Conservation (phyloP, 1,140 invertebrate species). For the Pseudomyrmex dendroicus region DNA sequence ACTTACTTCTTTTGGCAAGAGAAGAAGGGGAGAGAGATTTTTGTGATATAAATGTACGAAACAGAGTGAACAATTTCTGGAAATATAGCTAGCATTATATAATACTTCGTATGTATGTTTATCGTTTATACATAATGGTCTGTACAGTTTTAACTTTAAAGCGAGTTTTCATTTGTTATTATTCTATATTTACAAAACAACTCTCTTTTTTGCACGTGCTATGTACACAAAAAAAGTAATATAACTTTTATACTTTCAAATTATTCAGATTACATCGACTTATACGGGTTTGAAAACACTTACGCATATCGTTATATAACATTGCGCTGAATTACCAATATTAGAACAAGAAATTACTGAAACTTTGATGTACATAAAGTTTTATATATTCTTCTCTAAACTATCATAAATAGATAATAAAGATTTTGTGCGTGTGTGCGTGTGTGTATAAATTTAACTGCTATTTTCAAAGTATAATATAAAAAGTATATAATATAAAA, state of each 20-base stretch:
- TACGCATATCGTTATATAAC: conserved; percentile 26
- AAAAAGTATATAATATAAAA: conserved; percentile 40
- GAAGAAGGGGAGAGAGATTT: conserved; percentile 55
- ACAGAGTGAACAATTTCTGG: conserved; percentile 76
- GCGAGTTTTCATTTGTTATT: conserved; percentile 26
- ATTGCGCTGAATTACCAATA: conserved; percentile 29
- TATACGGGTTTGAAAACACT: conserved; percentile 32
- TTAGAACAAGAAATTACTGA: conserved; percentile 32
- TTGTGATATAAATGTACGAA: conserved; percentile 82
- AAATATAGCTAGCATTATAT: conserved; percentile 67
- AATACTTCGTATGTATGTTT: conserved; percentile 62
- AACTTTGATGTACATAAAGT: conserved; percentile 40
- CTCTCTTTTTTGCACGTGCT: conserved; percentile 45
- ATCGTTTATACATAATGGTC: conserved; percentile 59
- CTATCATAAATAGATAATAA: conserved; percentile 49
- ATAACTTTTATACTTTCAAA: conserved; percentile 52
- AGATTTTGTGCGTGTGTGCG: neutral
- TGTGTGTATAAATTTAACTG: conserved; percentile 54
- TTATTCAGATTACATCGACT: conserved; percentile 17
- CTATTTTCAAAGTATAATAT: no score
- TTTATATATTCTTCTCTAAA: conserved; percentile 28
- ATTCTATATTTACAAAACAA: conserved; percentile 75
- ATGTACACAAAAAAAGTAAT: conserved; percentile 50
- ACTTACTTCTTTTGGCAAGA: conserved; percentile 77
- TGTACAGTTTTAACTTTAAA: conserved; percentile 64